Percentiles rank a stretch among this genome's conserved stretches.
Conservation (phyloP, 2,888 invertebrate genomes). For the Villa cingulata region DNA sequence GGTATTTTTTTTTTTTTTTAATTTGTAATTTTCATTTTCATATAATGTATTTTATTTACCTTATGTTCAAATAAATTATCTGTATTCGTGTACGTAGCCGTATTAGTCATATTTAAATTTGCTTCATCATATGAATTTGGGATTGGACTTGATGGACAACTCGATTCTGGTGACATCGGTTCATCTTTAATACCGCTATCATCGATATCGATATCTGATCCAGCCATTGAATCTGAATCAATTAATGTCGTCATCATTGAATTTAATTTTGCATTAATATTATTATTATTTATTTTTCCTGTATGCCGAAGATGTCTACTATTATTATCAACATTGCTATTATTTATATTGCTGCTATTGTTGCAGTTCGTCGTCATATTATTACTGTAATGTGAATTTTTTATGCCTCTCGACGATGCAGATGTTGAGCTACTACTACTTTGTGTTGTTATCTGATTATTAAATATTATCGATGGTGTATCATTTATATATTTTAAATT, state of each 20-base stretch:
- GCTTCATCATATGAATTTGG: conserved; percentile 17
- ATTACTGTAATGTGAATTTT: no score
- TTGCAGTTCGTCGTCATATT: no score
- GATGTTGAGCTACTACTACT: conserved; percentile 19
- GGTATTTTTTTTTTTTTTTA: no score
- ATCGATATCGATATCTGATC: conserved; percentile 35
- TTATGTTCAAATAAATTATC: conserved; percentile 52
- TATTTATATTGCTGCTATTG: conserved; percentile 17
- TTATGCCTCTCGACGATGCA: no score
- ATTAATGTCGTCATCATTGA: conserved; percentile 24
- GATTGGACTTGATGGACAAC: conserved; percentile 54
- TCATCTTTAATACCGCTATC: conserved; percentile 54
- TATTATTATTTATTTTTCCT: not conserved
- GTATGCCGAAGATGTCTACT: not conserved
- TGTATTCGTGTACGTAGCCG: conserved; percentile 40
- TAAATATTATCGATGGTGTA: conserved; percentile 6
- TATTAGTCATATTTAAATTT: conserved; percentile 30
- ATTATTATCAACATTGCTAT: not conserved
- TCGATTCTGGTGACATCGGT: conserved; percentile 59
- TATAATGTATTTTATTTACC: conserved; percentile 39
- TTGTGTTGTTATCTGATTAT: conserved; percentile 17
- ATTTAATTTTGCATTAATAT: no score
- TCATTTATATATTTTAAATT: conserved; percentile 21
- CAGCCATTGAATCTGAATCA: conserved; percentile 20
- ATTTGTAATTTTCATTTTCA: no score